Evolutionary conservation across 2,888 invertebrate species (phyloP).

Genomic region (Bimastos eiseni): DNA sequence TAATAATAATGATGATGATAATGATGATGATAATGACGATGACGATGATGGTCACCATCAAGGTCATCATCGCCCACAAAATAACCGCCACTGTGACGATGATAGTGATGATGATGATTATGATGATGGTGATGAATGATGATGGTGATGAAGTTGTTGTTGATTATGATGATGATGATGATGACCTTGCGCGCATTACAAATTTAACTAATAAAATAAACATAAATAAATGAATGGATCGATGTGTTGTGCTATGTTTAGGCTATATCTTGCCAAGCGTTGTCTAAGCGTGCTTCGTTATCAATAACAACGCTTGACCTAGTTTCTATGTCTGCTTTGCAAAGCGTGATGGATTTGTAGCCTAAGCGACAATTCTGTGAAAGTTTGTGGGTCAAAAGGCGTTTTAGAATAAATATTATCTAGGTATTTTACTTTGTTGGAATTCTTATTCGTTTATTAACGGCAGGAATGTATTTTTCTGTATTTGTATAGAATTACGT

Average conservation of each 20-base stretch:
- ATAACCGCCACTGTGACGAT: too few relatives aligned
- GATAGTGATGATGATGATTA: too few relatives aligned
- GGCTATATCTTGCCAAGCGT: neutral
- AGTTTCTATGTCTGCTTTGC: neutral
- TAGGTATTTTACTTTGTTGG: neutral
- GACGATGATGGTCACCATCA: too few relatives aligned
- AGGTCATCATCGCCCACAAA: too few relatives aligned
- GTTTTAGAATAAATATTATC: neutral
- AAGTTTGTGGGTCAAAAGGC: neutral
- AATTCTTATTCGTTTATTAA: slow-evolving; percentile 21
- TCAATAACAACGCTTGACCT: neutral
- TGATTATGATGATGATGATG: too few relatives aligned
- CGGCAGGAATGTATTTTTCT: neutral
- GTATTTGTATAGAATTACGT: neutral
- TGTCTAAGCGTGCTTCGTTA: neutral
- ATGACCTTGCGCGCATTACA: too few relatives aligned
- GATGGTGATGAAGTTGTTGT: too few relatives aligned
- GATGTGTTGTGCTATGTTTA: neutral
- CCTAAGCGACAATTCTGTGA: neutral
- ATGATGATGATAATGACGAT: too few relatives aligned
- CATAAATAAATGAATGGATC: too few relatives aligned
- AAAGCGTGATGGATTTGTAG: neutral
- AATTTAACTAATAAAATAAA: too few relatives aligned
- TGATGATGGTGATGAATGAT: too few relatives aligned
- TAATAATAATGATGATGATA: too few relatives aligned